Evolutionary conservation across 2,113 vertebrate species (phyloP).

Genomic region (Recurvirostra avosetta): DNA sequence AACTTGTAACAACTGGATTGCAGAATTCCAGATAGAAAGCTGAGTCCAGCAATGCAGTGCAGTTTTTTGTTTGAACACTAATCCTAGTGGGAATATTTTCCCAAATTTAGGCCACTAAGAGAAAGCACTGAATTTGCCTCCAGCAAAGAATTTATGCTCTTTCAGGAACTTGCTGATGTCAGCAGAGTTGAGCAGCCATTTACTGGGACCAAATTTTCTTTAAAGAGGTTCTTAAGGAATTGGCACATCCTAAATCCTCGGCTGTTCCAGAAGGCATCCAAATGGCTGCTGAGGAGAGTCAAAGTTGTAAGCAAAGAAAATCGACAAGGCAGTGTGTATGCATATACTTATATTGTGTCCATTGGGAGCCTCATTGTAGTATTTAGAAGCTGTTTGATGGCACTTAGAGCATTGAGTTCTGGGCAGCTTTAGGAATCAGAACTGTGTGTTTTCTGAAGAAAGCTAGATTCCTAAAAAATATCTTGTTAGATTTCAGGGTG

Average conservation of each 20-base stretch:
- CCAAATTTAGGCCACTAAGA: background rate
- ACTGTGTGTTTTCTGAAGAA: background rate
- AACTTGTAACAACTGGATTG: background rate
- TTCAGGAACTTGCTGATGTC: background rate
- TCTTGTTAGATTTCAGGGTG: background rate
- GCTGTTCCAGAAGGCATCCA: background rate
- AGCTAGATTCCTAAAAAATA: background rate
- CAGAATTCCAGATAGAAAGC: background rate
- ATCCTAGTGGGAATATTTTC: background rate
- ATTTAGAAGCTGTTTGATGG: background rate
- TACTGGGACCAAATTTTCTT: background rate
- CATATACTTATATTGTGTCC: background rate
- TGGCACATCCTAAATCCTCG: background rate
- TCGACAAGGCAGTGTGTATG: background rate
- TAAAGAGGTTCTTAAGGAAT: background rate
- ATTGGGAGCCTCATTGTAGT: background rate
- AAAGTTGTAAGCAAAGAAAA: background rate
- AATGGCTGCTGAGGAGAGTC: background rate
- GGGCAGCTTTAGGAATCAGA: background rate
- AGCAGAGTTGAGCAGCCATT: background rate
- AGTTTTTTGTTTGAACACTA: background rate
- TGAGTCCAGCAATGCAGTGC: background rate
- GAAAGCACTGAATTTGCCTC: background rate
- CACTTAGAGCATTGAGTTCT: background rate
- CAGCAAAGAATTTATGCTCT: background rate